Evolutionary conservation across 2,113 vertebrate species (phyloP), one percentile per base, ranked within the genome.

Genomic region (Pterocles orientalis): DNA sequence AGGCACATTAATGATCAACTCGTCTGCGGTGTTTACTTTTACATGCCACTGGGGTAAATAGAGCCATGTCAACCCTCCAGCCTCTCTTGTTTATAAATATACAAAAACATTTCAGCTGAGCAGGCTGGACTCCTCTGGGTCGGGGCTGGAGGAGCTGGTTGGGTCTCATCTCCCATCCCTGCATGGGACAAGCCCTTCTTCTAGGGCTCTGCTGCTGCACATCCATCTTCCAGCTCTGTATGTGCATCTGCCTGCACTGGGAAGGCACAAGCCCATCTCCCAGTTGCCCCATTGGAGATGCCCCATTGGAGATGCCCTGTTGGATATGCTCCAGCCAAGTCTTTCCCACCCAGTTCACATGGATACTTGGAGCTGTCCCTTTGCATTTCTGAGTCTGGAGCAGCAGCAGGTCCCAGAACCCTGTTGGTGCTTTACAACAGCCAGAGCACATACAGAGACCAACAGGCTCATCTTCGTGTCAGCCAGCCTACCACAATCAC

Each of bases 41-140:
- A 80, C 90, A 89, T 97, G 95, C 93, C 96, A 95, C 69, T 71
- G 80, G 76, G 51, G 68, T 94, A 97, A 96, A 94, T 69, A 94
- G 48, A 94, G 84, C 88, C 85, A 87, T 83, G 68, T 90, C 76
- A 66, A 88, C 62, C 48, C 73, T 78, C 50, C 86, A 75, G 83
- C 18, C 82, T 75, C 85, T 58, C 82, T 88, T 86, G 75, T 88
- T 91, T 96, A 90, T 86, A 93, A 92, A 94, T 31, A 88, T 3
- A 61, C 58, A 92, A 25, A 88, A 92, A 90, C 79, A 73, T 88
- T 88, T 58, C 58, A 62, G 84, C 94, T 76, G 82, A 95, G 71
- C 39, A 4, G 50, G 57, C 82, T 89, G 78, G 34, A 54, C 73
- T 77, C 36, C 90, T 68, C 82, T 60, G 66, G 28, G 36, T 34